These are phyloP conservation scores for Aythya baeri DNA, from an alignment of 2,113 vertebrate species.

Conservation along the genomic window DNA sequence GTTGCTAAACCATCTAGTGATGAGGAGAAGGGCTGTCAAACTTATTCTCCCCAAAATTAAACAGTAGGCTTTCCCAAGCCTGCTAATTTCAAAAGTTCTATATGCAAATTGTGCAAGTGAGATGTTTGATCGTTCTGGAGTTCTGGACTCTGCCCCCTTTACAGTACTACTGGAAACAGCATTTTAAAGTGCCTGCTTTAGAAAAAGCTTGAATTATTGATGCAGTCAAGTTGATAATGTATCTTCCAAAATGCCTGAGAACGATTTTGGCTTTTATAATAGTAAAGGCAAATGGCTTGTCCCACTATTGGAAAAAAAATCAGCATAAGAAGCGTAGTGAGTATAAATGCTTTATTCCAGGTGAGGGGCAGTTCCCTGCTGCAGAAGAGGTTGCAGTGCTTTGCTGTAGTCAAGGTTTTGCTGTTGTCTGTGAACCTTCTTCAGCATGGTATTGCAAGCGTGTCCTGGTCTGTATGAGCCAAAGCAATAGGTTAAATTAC, in stretches of 20 bases:
- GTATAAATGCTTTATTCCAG: not conserved
- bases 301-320: not conserved
- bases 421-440: not conserved
- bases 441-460: not conserved
- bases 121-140: not conserved
- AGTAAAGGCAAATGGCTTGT: not conserved
- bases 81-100: not conserved
- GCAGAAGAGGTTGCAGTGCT: not conserved
- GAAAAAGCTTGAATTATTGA: not conserved
- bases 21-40: not conserved
- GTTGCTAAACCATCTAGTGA: not conserved
- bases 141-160: not conserved
- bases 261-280: not conserved
- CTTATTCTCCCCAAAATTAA: not conserved
- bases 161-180: not conserved
- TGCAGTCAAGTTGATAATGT: not conserved
- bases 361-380: fast-evolving
- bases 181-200: not conserved
- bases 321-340: not conserved
- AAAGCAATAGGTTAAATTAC: not conserved
- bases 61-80: not conserved
- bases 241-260: not conserved
- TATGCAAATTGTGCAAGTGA: not conserved
- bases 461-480: not conserved
- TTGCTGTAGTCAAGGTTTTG: not conserved